Evolutionary conservation across 2,888 invertebrate species (phyloP).

Genomic region (Nyleta sp.): DNA sequence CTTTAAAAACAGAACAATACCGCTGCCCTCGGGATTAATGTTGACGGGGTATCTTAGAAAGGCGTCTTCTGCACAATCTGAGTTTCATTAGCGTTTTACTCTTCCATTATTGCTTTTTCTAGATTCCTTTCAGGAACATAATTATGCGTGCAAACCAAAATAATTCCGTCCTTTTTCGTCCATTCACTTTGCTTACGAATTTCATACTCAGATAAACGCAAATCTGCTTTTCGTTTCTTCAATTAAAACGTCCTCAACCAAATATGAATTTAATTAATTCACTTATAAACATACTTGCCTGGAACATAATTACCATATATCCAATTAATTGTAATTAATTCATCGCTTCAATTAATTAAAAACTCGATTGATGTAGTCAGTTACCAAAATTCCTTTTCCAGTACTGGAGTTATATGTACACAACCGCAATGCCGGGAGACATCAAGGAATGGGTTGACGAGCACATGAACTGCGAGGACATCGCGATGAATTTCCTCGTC

Average conservation of each 20-base stretch:
- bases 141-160: slow-evolving; percentile 24
- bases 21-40: slow-evolving; percentile 28
- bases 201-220: slow-evolving; percentile 11
- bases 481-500: slow-evolving; percentile 99
- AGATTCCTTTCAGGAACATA: slow-evolving; percentile 30
- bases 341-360: too few relatives aligned
- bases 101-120: slow-evolving; percentile 11
- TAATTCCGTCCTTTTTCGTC: neutral
- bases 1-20: slow-evolving; percentile 32
- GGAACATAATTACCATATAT: too few relatives aligned
- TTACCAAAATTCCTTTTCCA: too few relatives aligned
- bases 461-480: slow-evolving; percentile 99
- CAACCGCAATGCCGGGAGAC: slow-evolving; percentile 92
- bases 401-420: slow-evolving; percentile 97
- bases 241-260: neutral
- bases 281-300: too few relatives aligned
- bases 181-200: slow-evolving; percentile 7
- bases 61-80: slow-evolving; percentile 37
- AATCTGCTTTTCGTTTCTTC: slow-evolving; percentile 10
- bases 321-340: too few relatives aligned
- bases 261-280: slow-evolving; percentile 19
- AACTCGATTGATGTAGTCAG: too few relatives aligned
- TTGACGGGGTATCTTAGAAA: slow-evolving; percentile 33
- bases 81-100: slow-evolving; percentile 42
- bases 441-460: slow-evolving; percentile 98